Base-by-base conservation (phyloP, 2,113 vertebrate genomes). In the Aplodontia rufa region DNA sequence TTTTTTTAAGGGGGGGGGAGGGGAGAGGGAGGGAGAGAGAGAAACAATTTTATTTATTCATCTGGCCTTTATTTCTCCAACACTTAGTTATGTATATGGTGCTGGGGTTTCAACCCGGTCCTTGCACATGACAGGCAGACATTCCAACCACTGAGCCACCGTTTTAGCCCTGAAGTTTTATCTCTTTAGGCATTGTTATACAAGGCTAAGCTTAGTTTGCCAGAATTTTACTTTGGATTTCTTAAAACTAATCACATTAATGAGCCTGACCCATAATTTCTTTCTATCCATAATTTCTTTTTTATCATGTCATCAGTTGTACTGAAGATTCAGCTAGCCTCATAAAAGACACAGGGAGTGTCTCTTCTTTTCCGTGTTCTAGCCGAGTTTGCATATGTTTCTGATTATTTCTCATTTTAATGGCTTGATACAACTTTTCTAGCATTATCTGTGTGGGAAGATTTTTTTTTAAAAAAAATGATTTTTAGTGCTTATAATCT, bases 321-420 rank as follows among this genome's bases (percentile, higher is more conserved):
- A 55, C 32, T 74, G 55, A 42, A 71, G 75, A 66, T 69, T 64
- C 10, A 42, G 17, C 75, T 66, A 40, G 49, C 47, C 40, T 51
- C 35, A 66, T 30, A 79, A 32, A 53, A 40, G 10, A 35, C 28
- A 13, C 7, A 35, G 32, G 28, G 49, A 60, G 20, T 35, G 4
- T 69, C 76, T n/a, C 24, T 30, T 95, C 81, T 86, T 53, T 72
- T 37, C 51, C n/a, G n/a, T 53, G 49, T 24, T 17, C 51, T 37
- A 60, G 42, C n/a, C 17, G 47, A 47, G 45, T 80, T 91, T 87
- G 89, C 55, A 66, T 45, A 75, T 75, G 76, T 87, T 95, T 82
- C 69, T 49, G 28, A 87, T 76, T 87, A 87, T 16, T 76, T 92
- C 40, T 49, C 58, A 35, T 92, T 86, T 82, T 92, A n/a, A 51